These are phyloP conservation scores for Rousettus madagascariensis DNA, from an alignment of 2,797 vertebrate species.

Conservation along the genomic window DNA sequence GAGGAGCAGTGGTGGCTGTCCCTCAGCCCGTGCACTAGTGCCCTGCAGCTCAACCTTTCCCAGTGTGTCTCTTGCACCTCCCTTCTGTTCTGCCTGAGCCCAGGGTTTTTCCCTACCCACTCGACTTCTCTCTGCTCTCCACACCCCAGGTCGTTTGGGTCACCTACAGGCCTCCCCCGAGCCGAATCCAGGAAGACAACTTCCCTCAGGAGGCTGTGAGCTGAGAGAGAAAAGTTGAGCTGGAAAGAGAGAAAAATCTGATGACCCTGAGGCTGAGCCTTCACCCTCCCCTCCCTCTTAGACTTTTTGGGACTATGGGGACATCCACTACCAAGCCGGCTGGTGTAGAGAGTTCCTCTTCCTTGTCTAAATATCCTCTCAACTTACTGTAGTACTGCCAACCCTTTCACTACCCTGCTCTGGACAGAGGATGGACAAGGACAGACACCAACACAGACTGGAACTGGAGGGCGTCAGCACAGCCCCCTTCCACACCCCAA, in stretches of 20 bases:
- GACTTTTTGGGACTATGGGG: too few relatives aligned
- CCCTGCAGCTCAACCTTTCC: too few relatives aligned
- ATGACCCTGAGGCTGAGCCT: fast-evolving
- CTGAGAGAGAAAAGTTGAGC: background rate
- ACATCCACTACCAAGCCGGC: background rate
- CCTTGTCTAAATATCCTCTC: background rate
- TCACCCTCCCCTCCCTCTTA: background rate
- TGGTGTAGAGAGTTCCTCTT: background rate
- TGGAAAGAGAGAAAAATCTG: background rate
- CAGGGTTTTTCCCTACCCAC: too few relatives aligned
- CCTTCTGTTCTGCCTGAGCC: too few relatives aligned
- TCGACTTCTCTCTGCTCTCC: too few relatives aligned
- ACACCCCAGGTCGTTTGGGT: too few relatives aligned
- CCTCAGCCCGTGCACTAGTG: too few relatives aligned
- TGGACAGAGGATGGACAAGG: background rate
- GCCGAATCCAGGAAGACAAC: too few relatives aligned
- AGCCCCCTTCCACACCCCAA: background rate
- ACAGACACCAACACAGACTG: fast-evolving
- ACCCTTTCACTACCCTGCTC: background rate
- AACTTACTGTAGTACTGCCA: background rate
- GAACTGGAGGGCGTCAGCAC: background rate
- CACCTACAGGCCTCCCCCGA: too few relatives aligned
- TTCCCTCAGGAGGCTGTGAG: conserved; percentile 4
- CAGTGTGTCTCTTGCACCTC: too few relatives aligned
- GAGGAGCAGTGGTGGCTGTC: too few relatives aligned